phyloP scores from a whole-genome alignment of 2,113 vertebrate species.

The Nicator chloris region DNA sequence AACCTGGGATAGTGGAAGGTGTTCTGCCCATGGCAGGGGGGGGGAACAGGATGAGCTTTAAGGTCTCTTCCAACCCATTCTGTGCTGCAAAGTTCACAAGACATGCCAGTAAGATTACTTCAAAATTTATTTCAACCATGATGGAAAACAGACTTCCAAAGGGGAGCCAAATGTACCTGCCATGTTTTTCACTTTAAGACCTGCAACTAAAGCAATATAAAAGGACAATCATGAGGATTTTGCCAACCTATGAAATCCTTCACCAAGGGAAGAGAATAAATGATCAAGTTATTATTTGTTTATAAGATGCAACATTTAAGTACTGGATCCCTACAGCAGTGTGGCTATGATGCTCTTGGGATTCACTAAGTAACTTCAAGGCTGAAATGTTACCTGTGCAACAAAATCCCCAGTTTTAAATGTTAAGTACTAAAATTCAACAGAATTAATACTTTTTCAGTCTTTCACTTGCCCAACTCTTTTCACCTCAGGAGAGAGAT shows the following conservation, averaged over 20 bases:
- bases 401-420: background rate
- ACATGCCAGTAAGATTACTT: background rate
- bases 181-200: background rate
- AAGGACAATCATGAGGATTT: background rate
- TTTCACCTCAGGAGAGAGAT: background rate
- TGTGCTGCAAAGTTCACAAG: background rate
- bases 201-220: background rate
- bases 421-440: background rate
- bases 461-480: background rate
- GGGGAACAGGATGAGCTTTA: background rate
- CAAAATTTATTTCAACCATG: background rate
- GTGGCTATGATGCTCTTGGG: background rate
- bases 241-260: background rate
- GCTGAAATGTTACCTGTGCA: background rate
- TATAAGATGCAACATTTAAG: background rate
- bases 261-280: background rate
- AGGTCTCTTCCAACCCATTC: background rate
- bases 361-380: background rate
- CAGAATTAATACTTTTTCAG: background rate
- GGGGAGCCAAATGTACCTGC: background rate
- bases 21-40: accelerated
- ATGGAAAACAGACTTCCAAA: background rate
- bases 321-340: background rate
- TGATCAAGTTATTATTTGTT: background rate
- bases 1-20: background rate